Conservation (phyloP, 1,140 invertebrate species). For the Diachasmimorpha longicaudata region DNA sequence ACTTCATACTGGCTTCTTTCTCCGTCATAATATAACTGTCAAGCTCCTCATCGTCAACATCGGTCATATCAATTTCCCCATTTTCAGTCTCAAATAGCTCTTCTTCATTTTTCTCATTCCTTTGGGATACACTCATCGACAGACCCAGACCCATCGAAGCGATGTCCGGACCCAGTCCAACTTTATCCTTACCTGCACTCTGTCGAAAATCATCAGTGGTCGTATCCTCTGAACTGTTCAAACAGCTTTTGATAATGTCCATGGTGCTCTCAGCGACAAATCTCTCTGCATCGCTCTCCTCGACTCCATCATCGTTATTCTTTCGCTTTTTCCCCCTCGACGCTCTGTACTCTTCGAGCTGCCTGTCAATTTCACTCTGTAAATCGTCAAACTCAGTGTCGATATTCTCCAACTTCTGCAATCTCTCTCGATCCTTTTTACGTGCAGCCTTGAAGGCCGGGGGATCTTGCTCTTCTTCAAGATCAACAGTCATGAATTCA, state of each 20-base stretch:
- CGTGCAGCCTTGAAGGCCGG: slow-evolving; percentile 91
- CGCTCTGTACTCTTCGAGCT: slow-evolving; percentile 69
- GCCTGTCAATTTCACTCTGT: slow-evolving; percentile 76
- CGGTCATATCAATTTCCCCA: slow-evolving; percentile 79
- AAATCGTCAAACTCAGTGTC: slow-evolving; percentile 71
- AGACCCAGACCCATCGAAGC: slow-evolving; percentile 53
- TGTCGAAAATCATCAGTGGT: too few species aligned
- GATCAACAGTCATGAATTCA: slow-evolving; percentile 96
- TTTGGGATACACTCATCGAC: neutral
- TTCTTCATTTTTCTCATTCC: neutral
- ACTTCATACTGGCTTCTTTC: slow-evolving; percentile 80
- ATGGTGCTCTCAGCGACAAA: slow-evolving; percentile 69
- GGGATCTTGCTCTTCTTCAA: slow-evolving; percentile 96
- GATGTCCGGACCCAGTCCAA: slow-evolving; percentile 52
- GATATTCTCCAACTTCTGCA: slow-evolving; percentile 67
- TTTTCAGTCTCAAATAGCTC: slow-evolving; percentile 33
- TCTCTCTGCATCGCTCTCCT: slow-evolving; percentile 61
- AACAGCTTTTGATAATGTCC: slow-evolving; percentile 61
- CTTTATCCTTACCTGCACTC: too few species aligned
- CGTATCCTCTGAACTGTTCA: slow-evolving; percentile 36
- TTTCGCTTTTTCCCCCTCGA: slow-evolving; percentile 62
- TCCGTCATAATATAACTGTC: slow-evolving; percentile 86
- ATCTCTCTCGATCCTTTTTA: slow-evolving; percentile 82
- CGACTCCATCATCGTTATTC: slow-evolving; percentile 38
- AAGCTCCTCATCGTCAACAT: slow-evolving; percentile 87